Evolutionary conservation across 2,113 vertebrate species (phyloP), one percentile per base, ranked within the genome.

Genomic region (Percopsis transmontana): DNA sequence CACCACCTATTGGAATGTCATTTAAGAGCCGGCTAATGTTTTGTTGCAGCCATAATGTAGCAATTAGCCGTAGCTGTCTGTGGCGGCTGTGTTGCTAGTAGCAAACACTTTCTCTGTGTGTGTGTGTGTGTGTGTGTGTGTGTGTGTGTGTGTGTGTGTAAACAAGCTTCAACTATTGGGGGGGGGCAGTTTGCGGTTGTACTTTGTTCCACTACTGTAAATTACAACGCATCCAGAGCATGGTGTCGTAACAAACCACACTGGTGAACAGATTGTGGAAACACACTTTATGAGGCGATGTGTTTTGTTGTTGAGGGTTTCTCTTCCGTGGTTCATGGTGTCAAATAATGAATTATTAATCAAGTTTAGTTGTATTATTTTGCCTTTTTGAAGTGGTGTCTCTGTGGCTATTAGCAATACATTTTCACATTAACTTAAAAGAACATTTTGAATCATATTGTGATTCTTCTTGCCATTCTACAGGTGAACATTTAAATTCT

Each of bases 21-120:
- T 85, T 90, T 85, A 87, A 83, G 79, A 88, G 86, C 58, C 53
- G 66, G 64, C 72, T 82, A 86, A 88, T 90, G 86, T 85, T 83
- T 82, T 76, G 79, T 76, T 72, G 70, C 68, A 74, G 77, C 76
- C 86, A 80, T 88, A 88, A 90, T 89, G 85, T 74, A 86, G 86
- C 86, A 88, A 88, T 89, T 90, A 88, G 83, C 77, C 44, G 56
- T 59, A 66, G 53, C 67, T 69, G 62, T 67, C 41, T 75, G 66
- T 57, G 8, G 67, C 66, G 77, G 66, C 63, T 62, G 53, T 40
- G 62, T 70, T 15, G 13, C 73, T 66, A 62, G 0, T 0, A 13
- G 67, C 66, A 47, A 52, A 58, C 48, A 38, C 44, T 53, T 41
- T 52, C 18, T 44, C 23, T 47, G 9, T 24, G 23, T 47, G 19